Conservation (phyloP, 1,140 invertebrate genomes). For the Cataglyphis hispanica region DNA sequence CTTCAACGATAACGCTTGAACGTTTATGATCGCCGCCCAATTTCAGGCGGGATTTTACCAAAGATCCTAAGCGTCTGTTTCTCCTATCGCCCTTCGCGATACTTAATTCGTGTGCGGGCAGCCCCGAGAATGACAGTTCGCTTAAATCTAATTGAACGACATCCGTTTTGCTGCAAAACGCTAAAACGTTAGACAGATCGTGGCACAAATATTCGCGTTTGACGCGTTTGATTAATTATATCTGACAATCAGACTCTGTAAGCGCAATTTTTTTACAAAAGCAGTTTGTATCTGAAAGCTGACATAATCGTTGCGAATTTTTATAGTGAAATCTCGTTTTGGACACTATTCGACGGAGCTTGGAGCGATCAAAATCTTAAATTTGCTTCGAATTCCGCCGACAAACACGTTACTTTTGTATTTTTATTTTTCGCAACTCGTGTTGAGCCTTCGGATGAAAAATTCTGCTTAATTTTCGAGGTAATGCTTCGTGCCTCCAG, state of each 20-base stretch:
- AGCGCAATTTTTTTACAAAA: not conserved
- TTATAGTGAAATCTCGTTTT: not conserved
- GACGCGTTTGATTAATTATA: not conserved
- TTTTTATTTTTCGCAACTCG: not conserved
- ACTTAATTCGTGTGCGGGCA: not conserved
- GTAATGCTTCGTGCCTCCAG: not conserved
- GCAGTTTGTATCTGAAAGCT: not conserved
- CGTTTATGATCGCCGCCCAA: slow-evolving; percentile 3
- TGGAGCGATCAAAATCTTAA: slow-evolving; percentile 33
- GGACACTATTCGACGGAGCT: slow-evolving; percentile 22
- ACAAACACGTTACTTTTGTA: not conserved
- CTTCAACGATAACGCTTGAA: slow-evolving; percentile 65
- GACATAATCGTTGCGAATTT: not conserved
- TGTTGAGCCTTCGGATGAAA: not conserved
- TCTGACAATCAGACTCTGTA: not conserved
- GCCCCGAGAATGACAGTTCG: not conserved
- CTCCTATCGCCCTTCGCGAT: not conserved
- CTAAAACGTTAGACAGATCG: not conserved
- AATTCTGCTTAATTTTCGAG: not conserved
- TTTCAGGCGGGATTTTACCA: slow-evolving; percentile 45
- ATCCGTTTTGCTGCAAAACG: not conserved
- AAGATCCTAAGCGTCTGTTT: slow-evolving; percentile 55
- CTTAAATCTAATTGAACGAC: not conserved
- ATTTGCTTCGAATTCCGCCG: slow-evolving; percentile 30
- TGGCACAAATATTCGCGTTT: not conserved